A percentile compares a stretch with the other conserved stretches of the same genome.
Evolutionary conservation across 2,113 vertebrate species (phyloP).

Genomic region (Sardina pilchardus): DNA sequence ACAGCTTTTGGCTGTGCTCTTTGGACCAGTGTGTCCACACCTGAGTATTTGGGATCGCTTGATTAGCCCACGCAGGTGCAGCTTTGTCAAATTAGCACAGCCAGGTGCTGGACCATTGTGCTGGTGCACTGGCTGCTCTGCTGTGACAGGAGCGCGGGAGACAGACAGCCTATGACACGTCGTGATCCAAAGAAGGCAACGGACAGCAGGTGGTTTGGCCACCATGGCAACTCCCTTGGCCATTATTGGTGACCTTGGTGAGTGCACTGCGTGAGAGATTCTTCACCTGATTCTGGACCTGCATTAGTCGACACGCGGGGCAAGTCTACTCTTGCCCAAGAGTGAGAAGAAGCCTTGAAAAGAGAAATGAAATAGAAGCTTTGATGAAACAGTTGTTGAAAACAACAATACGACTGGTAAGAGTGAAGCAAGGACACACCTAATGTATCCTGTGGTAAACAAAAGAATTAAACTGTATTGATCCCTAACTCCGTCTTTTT

Average conservation of each 20-base stretch:
- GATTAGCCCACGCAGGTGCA: slow-evolving; percentile 33
- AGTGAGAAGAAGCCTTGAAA: background rate
- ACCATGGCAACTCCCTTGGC: background rate
- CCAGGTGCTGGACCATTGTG: slow-evolving; percentile 28
- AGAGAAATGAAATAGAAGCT: background rate
- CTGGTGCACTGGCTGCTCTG: slow-evolving; percentile 30
- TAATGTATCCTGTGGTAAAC: background rate
- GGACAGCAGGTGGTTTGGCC: slow-evolving; percentile 28
- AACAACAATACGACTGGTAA: background rate
- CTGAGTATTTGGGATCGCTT: slow-evolving; percentile 32
- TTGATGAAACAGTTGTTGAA: background rate
- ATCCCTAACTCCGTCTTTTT: background rate
- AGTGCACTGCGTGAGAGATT: background rate
- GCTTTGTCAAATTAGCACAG: slow-evolving; percentile 24
- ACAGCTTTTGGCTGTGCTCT: slow-evolving; percentile 16
- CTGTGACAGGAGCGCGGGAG: background rate
- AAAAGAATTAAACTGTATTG: background rate
- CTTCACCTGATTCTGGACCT: background rate
- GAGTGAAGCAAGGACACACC: background rate
- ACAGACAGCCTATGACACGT: background rate
- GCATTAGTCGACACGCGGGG: background rate
- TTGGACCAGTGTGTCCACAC: slow-evolving; percentile 23
- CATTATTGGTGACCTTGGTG: background rate
- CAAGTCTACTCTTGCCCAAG: background rate
- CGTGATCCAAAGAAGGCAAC: slow-evolving; percentile 6